Conservation (phyloP, 2,888 invertebrate species). For the Psylliodes chrysocephalus region DNA sequence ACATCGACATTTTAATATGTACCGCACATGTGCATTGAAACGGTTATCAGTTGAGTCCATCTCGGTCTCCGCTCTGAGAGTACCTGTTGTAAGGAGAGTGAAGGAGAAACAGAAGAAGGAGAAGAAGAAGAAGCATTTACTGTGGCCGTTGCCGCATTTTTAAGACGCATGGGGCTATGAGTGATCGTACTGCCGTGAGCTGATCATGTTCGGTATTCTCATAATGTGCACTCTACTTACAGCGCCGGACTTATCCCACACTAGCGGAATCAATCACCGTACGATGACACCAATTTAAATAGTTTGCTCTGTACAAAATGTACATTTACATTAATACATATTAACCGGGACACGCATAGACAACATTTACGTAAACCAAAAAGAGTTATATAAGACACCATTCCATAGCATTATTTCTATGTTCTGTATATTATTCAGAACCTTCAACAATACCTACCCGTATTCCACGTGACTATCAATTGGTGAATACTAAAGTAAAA, state of each 20-base stretch:
- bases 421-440: too few relatives aligned
- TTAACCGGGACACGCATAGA: too few relatives aligned
- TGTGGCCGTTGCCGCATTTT: conserved; percentile 48
- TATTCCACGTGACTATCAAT: too few relatives aligned
- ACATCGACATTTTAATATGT: conserved; percentile 47
- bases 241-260: conserved; percentile 13
- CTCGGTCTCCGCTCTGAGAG: conserved; percentile 51
- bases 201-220: conserved; percentile 55
- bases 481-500: too few relatives aligned
- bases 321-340: too few relatives aligned
- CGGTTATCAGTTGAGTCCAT: conserved; percentile 48
- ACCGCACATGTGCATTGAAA: conserved; percentile 52
- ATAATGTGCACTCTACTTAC: conserved; percentile 47
- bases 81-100: conserved; percentile 39
- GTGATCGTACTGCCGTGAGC: conserved; percentile 54
- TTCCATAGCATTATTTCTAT: too few relatives aligned
- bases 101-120: conserved; percentile 36
- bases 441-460: too few relatives aligned
- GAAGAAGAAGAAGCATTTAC: conserved; percentile 50
- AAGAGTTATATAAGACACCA: too few relatives aligned
- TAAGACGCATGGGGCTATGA: conserved; percentile 52
- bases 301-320: too few relatives aligned
- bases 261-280: too few relatives aligned
- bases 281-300: too few relatives aligned
- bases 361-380: too few relatives aligned